A percentile compares a stretch with the other conserved stretches of the same genome.
These are phyloP conservation scores for Andrena trimmerana DNA, from an alignment of 2,888 invertebrate species.

Conservation along the genomic window DNA sequence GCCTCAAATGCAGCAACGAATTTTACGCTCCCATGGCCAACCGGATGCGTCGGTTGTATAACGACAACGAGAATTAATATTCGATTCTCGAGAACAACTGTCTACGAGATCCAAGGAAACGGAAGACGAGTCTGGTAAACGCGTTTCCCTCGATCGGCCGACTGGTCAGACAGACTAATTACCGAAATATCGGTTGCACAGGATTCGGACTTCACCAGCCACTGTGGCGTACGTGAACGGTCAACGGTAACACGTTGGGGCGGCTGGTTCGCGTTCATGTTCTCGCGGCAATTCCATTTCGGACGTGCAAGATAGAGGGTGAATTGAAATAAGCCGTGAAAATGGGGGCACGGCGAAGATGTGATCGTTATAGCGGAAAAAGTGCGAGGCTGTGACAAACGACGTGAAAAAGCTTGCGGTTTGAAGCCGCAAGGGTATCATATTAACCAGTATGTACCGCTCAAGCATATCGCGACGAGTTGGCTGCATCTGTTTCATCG, in stretches of 20 bases:
- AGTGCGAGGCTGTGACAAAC: not conserved
- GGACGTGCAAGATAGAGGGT: too few relatives aligned
- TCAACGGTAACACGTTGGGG: conserved; percentile 60
- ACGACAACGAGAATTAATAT: not conserved
- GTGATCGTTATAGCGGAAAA: not conserved
- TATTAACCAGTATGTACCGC: not conserved
- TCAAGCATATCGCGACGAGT: conserved; percentile 3
- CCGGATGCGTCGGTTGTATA: conserved; percentile 14
- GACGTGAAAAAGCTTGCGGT: conserved; percentile 3
- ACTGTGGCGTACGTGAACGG: conserved; percentile 48
- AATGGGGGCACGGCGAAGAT: not conserved
- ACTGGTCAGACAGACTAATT: conserved; percentile 50
- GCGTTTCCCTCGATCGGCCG: conserved; percentile 46
- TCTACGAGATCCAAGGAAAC: not conserved
- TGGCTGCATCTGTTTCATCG: conserved; percentile 20
- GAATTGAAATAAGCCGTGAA: conserved; percentile 39
- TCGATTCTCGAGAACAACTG: conserved; percentile 15
- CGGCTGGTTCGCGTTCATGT: conserved; percentile 19
- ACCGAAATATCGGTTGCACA: conserved; percentile 57
- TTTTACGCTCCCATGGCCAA: conserved; percentile 18
- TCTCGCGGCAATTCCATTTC: too few relatives aligned
- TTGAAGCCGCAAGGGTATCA: not conserved
- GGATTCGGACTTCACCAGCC: conserved; percentile 20
- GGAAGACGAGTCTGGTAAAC: not conserved
- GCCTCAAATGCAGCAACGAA: conserved; percentile 6